Evolutionary conservation across 2,113 vertebrate genomes (phyloP).

Genomic region (Pelmatolapia mariae): DNA sequence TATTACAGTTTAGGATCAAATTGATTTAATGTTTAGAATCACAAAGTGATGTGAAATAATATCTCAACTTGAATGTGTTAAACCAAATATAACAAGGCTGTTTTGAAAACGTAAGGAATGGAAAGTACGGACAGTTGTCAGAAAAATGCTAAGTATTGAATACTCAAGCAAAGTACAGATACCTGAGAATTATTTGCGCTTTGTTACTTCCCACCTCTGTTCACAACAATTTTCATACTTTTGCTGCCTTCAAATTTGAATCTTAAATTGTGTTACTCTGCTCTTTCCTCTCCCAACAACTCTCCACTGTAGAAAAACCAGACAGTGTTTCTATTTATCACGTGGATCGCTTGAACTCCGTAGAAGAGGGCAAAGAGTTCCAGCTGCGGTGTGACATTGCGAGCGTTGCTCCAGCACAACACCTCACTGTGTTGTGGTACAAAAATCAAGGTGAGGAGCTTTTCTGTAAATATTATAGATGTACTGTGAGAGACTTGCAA

Average conservation of each 20-base stretch:
- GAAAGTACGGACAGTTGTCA: not conserved
- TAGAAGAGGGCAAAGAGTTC: constrained; percentile 18
- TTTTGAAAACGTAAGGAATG: not conserved
- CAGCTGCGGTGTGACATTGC: constrained; percentile 64
- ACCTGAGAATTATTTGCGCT: not conserved
- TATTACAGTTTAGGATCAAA: not conserved
- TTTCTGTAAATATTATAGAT: not conserved
- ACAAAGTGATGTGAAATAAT: not conserved
- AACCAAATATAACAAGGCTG: not conserved
- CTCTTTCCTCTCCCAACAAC: not conserved
- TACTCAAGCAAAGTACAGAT: not conserved
- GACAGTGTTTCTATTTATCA: constrained; percentile 38
- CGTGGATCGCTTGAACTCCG: not conserved
- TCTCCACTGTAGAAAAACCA: constrained; percentile 47
- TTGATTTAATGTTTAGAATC: fast-evolving
- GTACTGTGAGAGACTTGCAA: not conserved
- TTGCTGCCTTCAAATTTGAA: not conserved
- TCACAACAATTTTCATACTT: not conserved
- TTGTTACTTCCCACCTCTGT: not conserved
- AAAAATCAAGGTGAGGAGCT: constrained; percentile 15
- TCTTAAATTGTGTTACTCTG: not conserved
- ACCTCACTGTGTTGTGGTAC: constrained; percentile 54
- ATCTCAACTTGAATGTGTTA: not conserved
- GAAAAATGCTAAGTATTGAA: not conserved
- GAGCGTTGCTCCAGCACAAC: constrained; percentile 35